Conservation (phyloP, 1,140 invertebrate species). For the Helicoverpa armigera region DNA sequence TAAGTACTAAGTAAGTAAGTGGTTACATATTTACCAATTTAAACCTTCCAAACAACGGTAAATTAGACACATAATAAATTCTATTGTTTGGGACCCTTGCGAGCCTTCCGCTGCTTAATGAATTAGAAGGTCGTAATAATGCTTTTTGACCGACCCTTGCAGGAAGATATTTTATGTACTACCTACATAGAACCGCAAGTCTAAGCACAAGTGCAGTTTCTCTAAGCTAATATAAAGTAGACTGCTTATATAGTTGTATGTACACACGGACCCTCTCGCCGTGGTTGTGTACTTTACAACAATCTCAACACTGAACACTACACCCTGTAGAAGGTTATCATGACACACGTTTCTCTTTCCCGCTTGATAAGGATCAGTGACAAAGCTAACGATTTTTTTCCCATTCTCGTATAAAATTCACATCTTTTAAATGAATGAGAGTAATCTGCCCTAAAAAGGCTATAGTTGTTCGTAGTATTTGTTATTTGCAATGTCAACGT, state of each 20-base stretch:
- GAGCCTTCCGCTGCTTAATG: neutral
- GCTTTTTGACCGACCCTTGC: neutral
- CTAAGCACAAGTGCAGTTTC: slow-evolving; percentile 20
- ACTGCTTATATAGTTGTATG: neutral
- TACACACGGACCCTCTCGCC: neutral
- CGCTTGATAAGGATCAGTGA: no score
- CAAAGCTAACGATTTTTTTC: neutral
- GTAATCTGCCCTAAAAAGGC: no score
- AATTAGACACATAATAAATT: no score
- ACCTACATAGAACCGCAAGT: slow-evolving; percentile 1
- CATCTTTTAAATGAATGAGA: no score
- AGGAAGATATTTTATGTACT: neutral
- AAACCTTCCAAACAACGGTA: no score
- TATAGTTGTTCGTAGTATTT: no score
- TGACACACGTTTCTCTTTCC: no score
- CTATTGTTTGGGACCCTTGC: no score
- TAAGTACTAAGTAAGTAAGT: no score
- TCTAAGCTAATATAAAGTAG: slow-evolving; percentile 32
- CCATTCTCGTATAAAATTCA: no score
- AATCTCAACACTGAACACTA: neutral
- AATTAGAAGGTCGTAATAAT: neutral
- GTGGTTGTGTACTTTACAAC: neutral
- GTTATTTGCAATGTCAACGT: neutral
- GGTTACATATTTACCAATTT: no score
- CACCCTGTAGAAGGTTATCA: no score